Conservation (phyloP, 1,140 invertebrate species). For the Portunus trituberculatus region DNA sequence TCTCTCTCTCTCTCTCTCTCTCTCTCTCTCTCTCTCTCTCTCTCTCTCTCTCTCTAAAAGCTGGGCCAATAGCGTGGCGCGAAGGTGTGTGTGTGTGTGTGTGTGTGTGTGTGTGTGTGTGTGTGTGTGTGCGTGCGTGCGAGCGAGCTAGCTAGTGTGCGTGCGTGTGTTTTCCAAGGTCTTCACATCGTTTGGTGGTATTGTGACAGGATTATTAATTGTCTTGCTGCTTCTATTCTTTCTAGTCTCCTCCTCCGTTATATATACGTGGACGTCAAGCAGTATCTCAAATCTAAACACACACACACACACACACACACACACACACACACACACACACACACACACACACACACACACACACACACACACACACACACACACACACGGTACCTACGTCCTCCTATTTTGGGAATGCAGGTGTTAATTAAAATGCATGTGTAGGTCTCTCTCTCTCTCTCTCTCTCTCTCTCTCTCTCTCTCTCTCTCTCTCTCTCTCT, state of each 20-base stretch:
- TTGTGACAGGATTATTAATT: background rate
- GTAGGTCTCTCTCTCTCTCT: too few relatives aligned
- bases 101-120: background rate
- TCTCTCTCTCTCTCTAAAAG: background rate
- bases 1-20: conserved; percentile 44
- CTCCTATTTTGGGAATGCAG: too few relatives aligned
- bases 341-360: too few relatives aligned
- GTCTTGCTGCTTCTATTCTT: background rate
- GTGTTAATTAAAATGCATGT: too few relatives aligned
- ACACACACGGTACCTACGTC: too few relatives aligned
- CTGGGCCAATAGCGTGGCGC: background rate
- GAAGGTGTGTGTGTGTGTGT: background rate
- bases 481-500: too few relatives aligned
- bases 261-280: too few relatives aligned
- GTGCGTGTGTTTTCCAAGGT: background rate
- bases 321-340: too few relatives aligned
- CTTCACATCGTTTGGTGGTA: background rate
- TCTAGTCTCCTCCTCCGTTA: background rate
- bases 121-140: background rate
- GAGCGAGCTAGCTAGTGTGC: background rate
- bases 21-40: conserved; percentile 31
- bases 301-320: too few relatives aligned
- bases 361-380: too few relatives aligned
- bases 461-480: too few relatives aligned
- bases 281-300: too few relatives aligned